These are phyloP conservation scores for Abrostola tripartita DNA, from an alignment of 2,888 invertebrate genomes.

Conservation along the genomic window DNA sequence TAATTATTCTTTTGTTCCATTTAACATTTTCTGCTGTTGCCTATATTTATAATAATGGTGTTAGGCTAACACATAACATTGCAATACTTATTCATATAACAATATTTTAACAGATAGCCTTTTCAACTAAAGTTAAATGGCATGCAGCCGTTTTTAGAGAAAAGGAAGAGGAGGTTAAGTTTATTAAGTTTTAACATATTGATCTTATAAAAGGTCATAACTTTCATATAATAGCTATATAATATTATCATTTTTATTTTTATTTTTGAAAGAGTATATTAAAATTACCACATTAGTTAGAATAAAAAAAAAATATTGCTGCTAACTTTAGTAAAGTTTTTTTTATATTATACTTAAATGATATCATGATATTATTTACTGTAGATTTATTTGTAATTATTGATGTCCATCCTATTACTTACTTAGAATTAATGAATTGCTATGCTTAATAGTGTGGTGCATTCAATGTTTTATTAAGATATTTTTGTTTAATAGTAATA, in stretches of 20 bases:
- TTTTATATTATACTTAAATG: slow-evolving; percentile 1
- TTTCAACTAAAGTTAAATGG: background rate
- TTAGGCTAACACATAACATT: background rate
- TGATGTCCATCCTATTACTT: background rate
- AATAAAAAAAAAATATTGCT: no score
- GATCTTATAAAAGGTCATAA: no score
- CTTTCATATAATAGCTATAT: no score
- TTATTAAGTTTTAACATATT: background rate
- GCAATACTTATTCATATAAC: background rate
- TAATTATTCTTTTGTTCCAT: background rate
- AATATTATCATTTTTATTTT: no score
- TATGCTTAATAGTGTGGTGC: background rate
- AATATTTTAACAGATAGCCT: background rate
- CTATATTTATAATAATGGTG: background rate
- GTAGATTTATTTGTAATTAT: background rate
- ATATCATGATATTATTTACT: background rate
- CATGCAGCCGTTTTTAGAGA: background rate
- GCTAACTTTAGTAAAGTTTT: no score
- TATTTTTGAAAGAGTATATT: no score
- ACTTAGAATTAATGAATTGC: background rate
- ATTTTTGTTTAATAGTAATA: background rate
- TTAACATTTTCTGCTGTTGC: background rate
- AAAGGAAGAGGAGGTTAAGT: background rate
- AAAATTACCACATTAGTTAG: no score
- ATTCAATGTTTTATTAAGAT: background rate